Evolutionary conservation across 1,140 invertebrate species (phyloP), one percentile per base, ranked within the genome.

Genomic region (Bombus breviceps): DNA sequence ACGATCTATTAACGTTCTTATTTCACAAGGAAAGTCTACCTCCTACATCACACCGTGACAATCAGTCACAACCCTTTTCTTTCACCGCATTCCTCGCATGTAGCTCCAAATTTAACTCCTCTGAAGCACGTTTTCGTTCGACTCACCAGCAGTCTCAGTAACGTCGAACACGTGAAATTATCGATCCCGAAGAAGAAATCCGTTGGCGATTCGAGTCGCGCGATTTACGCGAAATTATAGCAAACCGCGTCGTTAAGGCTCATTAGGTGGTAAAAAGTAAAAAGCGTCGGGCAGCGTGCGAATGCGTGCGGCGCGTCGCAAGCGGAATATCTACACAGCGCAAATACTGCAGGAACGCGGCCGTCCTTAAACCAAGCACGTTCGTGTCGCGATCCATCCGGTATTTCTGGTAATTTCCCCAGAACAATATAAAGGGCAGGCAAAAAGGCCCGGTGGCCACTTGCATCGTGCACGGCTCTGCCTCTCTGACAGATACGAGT

Each of bases 401-500:
- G 13, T 62, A 5, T 28, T n/a, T 59, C 77, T 68, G 53, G 77
- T 64, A 62, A 83, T 80, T 80, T 80, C 77, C 41, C 41, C n/a
- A 57, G 66, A 64, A 86, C 81, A 86, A 86, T 77, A 77, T 77
- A 73, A 86, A 73, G 25, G 34, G 34, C 53, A 9, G 28, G 66
- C 68, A 74, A 85, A 85, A 66, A 37, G 22, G 32, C 6, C 18
- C 32, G 47, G 25, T 28, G 59, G 59, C 28, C 59, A n/a, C 28
- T 62, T 62, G 59, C 18, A 25, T 3, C 25, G 13, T 15, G 34
- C 8, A 18, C 41, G 10, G 34, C 0, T 28, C 12, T 9, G 72
- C 13, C 62, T 34, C 57, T 34, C 66, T 85, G 76, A 89, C 78
- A 79, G 81, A 90, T 90, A 86, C 78, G 71, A 83, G 86, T 90